These are phyloP conservation scores for Paracanthobrama guichenoti DNA, from an alignment of 2,113 vertebrate genomes.

Conservation along the genomic window DNA sequence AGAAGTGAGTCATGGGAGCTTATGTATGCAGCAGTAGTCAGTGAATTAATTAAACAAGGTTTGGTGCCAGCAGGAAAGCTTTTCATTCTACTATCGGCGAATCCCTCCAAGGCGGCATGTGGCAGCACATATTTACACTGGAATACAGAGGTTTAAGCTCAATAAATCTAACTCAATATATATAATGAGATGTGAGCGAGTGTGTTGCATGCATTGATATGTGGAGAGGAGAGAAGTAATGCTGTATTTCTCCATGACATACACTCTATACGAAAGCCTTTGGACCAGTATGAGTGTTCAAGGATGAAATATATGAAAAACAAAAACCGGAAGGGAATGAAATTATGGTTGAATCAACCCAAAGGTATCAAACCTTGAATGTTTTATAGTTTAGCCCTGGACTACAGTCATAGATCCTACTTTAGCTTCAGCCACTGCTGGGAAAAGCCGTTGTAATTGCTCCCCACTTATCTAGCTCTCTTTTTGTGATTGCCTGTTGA, in stretches of 20 bases:
- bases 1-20: constrained; percentile 39
- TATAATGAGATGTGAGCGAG: constrained; percentile 26
- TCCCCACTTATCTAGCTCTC: constrained; percentile 26
- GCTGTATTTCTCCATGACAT: neutral
- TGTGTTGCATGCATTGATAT: constrained; percentile 9
- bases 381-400: neutral
- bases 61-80: constrained; percentile 21
- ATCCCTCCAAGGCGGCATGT: constrained; percentile 27
- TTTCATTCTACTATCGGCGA: constrained; percentile 25
- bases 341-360: neutral
- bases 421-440: constrained; percentile 5
- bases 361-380: neutral
- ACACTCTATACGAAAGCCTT: neutral
- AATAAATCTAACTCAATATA: constrained; percentile 39
- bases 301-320: neutral
- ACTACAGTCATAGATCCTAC: constrained; percentile 3
- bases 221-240: neutral
- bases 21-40: constrained; percentile 35
- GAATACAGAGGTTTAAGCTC: constrained; percentile 25
- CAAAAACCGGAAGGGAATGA: neutral
- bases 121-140: constrained; percentile 12
- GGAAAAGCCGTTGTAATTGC: constrained; percentile 21
- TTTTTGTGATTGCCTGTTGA: constrained; percentile 33
- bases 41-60: constrained; percentile 49
- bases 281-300: neutral